Evolutionary conservation across 2,888 invertebrate species (phyloP).

Genomic region (Chrysolina oricalcia): DNA sequence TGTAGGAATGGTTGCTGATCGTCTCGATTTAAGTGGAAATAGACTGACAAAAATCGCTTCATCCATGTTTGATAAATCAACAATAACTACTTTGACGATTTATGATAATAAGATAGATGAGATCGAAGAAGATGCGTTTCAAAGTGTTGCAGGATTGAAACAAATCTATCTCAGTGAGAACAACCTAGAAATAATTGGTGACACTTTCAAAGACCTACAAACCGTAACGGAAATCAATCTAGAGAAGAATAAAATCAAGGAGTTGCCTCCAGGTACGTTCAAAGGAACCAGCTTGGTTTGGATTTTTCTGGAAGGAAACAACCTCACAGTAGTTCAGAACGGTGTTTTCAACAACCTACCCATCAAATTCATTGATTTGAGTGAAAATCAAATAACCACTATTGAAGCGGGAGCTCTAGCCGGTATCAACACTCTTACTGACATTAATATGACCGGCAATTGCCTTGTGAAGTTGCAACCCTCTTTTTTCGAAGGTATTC

Average conservation of each 20-base stretch:
- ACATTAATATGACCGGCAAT: slow-evolving; percentile 16
- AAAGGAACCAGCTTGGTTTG: neutral
- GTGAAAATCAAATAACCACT: neutral
- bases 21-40: slow-evolving; percentile 6
- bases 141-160: neutral
- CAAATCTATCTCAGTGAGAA: slow-evolving; percentile 10
- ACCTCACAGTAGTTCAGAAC: slow-evolving; percentile 8
- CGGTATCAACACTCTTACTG: neutral
- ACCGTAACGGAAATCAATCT: neutral
- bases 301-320: neutral
- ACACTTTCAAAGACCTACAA: neutral
- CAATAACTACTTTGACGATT: neutral
- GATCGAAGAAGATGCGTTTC: slow-evolving; percentile 10
- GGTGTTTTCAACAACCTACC: slow-evolving; percentile 32
- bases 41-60: neutral
- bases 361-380: slow-evolving; percentile 1
- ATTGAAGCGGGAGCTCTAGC: slow-evolving; percentile 18
- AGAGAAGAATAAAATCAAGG: neutral
- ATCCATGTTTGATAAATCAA: neutral
- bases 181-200: slow-evolving; percentile 21
- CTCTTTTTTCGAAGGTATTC: neutral
- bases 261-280: neutral
- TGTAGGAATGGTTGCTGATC: neutral
- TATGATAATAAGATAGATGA: neutral
- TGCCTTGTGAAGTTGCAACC: slow-evolving; percentile 8